A percentile compares a stretch with the other conserved stretches of the same genome.
These are phyloP conservation scores for Bombus haemorrhoidalis DNA, from an alignment of 1,140 invertebrate genomes.

Conservation along the genomic window DNA sequence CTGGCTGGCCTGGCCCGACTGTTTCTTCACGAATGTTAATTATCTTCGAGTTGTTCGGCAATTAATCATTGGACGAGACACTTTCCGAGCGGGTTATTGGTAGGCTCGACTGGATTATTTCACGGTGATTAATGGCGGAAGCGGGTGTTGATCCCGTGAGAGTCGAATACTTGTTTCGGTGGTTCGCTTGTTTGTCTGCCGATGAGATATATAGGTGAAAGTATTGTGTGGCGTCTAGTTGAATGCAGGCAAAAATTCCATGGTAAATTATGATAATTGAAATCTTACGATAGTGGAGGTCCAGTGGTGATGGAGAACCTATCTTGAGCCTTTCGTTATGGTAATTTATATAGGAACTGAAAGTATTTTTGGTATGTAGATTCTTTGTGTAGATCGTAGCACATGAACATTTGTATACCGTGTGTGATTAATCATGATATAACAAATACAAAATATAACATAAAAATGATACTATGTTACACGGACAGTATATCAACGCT, in stretches of 20 bases:
- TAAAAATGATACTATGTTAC: too few relatives aligned
- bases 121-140: conserved; percentile 29
- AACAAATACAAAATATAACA: too few relatives aligned
- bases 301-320: background rate
- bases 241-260: background rate
- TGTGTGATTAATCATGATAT: too few relatives aligned
- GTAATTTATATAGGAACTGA: background rate
- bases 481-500: too few relatives aligned
- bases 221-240: background rate
- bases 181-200: background rate
- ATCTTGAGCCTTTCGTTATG: background rate
- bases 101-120: conserved; percentile 28
- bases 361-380: background rate
- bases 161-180: background rate
- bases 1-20: background rate
- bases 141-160: conserved; percentile 13
- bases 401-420: too few relatives aligned
- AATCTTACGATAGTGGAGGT: background rate
- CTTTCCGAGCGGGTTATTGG: conserved; percentile 26
- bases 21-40: conserved; percentile 36
- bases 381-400: background rate
- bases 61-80: conserved; percentile 39
- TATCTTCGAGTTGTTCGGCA: conserved; percentile 14
- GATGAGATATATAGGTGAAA: background rate
- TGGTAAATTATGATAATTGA: background rate